Conservation (phyloP, 2,113 vertebrate species). For the Grantiella picta region DNA sequence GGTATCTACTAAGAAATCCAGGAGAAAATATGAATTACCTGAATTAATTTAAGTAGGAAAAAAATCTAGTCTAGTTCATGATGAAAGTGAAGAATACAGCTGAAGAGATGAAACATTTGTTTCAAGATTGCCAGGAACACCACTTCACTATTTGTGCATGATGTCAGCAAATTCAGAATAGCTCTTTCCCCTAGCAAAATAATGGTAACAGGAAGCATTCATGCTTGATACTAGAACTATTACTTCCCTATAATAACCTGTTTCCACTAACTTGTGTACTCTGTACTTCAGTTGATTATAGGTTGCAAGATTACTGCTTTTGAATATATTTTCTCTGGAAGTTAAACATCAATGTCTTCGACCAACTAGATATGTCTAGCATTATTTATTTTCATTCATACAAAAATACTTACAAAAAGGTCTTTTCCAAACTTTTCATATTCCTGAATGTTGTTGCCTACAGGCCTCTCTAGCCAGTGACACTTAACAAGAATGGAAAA, state of each 20-base stretch:
- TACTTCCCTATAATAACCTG: background rate
- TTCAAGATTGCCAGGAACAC: background rate
- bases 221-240: background rate
- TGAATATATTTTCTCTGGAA: background rate
- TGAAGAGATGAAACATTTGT: background rate
- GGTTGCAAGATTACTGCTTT: background rate
- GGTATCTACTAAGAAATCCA: background rate
- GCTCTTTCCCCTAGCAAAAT: background rate
- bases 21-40: background rate
- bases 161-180: background rate
- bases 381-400: background rate
- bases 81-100: background rate
- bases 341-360: background rate
- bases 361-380: background rate
- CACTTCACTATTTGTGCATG: background rate
- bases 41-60: background rate
- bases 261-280: background rate
- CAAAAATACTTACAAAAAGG: background rate
- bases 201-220: background rate
- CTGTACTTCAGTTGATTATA: background rate
- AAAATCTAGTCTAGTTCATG: background rate
- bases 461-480: background rate
- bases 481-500: background rate
- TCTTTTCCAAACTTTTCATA: background rate
- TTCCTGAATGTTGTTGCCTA: background rate